A percentile compares a stretch with the other conserved stretches of the same genome.
These are phyloP conservation scores for Eurystomus glaucurus DNA, from an alignment of 2,797 vertebrate genomes.

Conservation along the genomic window DNA sequence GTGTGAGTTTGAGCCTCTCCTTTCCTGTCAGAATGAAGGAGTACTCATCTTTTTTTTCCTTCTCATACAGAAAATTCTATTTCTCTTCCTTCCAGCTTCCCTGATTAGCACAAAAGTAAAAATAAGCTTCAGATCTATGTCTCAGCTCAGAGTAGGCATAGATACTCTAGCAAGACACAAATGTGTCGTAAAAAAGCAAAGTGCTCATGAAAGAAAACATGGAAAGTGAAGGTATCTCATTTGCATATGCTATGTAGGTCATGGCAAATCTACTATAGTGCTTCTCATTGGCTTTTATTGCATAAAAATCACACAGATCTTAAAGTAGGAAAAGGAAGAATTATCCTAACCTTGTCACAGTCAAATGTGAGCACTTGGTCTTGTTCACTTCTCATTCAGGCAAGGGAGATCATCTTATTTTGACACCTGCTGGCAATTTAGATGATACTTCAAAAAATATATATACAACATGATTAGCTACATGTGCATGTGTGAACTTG, in stretches of 20 bases:
- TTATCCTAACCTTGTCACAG: background rate
- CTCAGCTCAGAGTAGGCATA: background rate
- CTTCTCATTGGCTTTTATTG: background rate
- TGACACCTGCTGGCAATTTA: background rate
- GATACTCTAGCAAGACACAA: background rate
- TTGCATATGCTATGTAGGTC: background rate
- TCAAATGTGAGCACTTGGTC: background rate
- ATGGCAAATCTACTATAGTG: background rate
- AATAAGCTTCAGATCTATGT: background rate
- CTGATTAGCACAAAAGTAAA: background rate
- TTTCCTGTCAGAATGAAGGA: conserved; percentile 36
- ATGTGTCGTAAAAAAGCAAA: background rate
- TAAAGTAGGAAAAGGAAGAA: background rate
- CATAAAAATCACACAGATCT: background rate
- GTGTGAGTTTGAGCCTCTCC: background rate
- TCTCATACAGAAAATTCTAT: background rate
- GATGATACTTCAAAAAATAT: background rate
- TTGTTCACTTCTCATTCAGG: background rate
- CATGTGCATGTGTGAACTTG: background rate
- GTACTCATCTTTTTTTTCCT: background rate
- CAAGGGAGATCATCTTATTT: conserved; percentile 1
- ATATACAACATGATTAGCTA: background rate
- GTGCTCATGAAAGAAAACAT: background rate
- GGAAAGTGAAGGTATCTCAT: background rate
- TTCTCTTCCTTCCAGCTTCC: background rate